Conservation (phyloP, 2,888 invertebrate genomes). For the Eulithis prunata region DNA sequence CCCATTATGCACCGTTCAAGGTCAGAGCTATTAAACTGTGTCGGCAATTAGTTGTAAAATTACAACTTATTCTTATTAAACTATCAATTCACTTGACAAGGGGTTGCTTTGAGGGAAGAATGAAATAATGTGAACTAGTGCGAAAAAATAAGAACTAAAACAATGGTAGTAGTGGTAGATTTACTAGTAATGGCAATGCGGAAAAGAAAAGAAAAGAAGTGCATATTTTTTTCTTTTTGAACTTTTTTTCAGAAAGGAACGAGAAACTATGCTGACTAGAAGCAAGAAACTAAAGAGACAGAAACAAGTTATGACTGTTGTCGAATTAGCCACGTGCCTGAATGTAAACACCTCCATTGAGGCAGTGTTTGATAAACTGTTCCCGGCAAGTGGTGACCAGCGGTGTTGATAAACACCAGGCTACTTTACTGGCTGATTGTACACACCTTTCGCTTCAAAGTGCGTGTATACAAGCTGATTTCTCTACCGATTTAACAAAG, state of each 20-base stretch:
- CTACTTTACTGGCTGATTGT: slow-evolving; percentile 20
- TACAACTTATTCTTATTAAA: neutral
- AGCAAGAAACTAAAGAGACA: neutral
- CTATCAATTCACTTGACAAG: too few species aligned
- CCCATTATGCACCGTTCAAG: too few species aligned
- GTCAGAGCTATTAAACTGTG: too few species aligned
- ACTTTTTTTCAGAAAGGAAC: neutral
- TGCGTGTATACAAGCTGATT: slow-evolving; percentile 31
- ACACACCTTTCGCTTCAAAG: slow-evolving; percentile 31
- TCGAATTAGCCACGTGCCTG: slow-evolving; percentile 40
- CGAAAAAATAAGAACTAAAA: too few species aligned
- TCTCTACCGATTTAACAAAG: slow-evolving; percentile 19
- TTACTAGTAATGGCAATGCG: too few species aligned
- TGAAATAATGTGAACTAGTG: too few species aligned
- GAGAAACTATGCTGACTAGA: neutral
- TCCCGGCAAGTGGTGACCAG: slow-evolving; percentile 22
- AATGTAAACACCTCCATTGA: slow-evolving; percentile 44
- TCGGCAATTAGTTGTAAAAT: too few species aligned
- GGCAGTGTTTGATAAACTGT: slow-evolving; percentile 40
- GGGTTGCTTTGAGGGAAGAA: too few species aligned
- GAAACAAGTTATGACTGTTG: slow-evolving; percentile 11
- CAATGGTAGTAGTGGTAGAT: too few species aligned
- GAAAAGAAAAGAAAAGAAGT: too few species aligned
- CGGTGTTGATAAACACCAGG: slow-evolving; percentile 42
- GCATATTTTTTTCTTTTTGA: too few species aligned